These are phyloP conservation scores for Phrynosoma platyrhinos DNA, from an alignment of 2,113 vertebrate species.

Conservation along the genomic window DNA sequence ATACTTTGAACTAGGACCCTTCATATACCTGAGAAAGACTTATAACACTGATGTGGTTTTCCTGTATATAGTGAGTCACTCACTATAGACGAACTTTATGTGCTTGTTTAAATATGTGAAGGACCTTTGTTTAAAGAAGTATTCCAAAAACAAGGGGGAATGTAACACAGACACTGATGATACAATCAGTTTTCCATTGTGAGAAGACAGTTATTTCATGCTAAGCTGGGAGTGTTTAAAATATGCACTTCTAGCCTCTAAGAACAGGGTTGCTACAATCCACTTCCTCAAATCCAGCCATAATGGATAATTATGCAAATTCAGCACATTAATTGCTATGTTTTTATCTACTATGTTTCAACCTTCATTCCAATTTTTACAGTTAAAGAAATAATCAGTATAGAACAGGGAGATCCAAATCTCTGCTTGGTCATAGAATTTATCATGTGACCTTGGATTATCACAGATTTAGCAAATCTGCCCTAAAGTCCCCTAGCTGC, in stretches of 20 bases:
- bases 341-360: too few relatives aligned
- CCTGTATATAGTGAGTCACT: neutral
- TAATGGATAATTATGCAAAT: too few relatives aligned
- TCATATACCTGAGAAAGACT: neutral
- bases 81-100: neutral
- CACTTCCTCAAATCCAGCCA: too few relatives aligned
- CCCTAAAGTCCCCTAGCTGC: too few relatives aligned
- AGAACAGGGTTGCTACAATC: neutral
- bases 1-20: neutral
- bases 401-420: too few relatives aligned
- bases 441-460: too few relatives aligned
- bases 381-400: too few relatives aligned
- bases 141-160: neutral
- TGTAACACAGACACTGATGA: neutral
- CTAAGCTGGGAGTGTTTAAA: constrained; percentile 12
- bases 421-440: too few relatives aligned
- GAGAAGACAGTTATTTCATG: constrained; percentile 7
- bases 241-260: neutral
- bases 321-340: too few relatives aligned
- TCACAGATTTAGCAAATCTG: too few relatives aligned
- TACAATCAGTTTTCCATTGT: neutral
- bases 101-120: neutral
- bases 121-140: neutral
- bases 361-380: too few relatives aligned
- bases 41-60: neutral